Evolutionary conservation across 2,888 invertebrate species (phyloP), one percentile per base, ranked within the genome.

Genomic region (Pherbina coryleti): DNA sequence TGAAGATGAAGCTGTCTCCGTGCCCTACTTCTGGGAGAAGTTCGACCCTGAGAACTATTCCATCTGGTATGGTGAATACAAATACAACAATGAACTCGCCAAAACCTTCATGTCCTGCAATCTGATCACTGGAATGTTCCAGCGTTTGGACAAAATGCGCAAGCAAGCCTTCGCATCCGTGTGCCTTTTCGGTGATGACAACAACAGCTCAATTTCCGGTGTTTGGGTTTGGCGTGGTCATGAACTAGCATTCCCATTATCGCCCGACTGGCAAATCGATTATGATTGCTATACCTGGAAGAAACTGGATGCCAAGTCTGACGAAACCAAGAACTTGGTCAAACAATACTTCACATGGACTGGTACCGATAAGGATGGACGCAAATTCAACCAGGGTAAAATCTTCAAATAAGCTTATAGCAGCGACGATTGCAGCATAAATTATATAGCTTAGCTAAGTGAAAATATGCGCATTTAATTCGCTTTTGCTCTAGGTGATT

Each of bases 211-310:
- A 86, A 99, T 99, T 90, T 97, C 97, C 62, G 99, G 98, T 80
- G 91, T 99, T 87, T 99, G 99, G 99, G 93, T 98, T 83, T 99
- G 99, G 99, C 94, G 96, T 89, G 99, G 99, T 22, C 97, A 96
- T 74, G 95, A 97, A 28, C 93, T 99, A 77, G 98, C 95, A 84
- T 99, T 99, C 87, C 90, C 95, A 92, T 91, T 97, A 82, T 93
- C 93, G 80, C 94, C 96, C 44, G 98, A 99, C 91, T 98, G 98
- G 97, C 95, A 97, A 91, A 93, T 98, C 73, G 99, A 99, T 91
- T 99, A 97, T 88, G 98, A 98, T 91, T 95, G 96, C 9, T 99
- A 99, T 90, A 92, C 92, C 75, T 99, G 99, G 99, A 95, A 93
- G 86, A 98, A 98, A 91, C 92, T 99, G 81, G 96, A 99, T 90